Conservation (phyloP, 2,797 vertebrate species). For the Glossophaga mutica region DNA sequence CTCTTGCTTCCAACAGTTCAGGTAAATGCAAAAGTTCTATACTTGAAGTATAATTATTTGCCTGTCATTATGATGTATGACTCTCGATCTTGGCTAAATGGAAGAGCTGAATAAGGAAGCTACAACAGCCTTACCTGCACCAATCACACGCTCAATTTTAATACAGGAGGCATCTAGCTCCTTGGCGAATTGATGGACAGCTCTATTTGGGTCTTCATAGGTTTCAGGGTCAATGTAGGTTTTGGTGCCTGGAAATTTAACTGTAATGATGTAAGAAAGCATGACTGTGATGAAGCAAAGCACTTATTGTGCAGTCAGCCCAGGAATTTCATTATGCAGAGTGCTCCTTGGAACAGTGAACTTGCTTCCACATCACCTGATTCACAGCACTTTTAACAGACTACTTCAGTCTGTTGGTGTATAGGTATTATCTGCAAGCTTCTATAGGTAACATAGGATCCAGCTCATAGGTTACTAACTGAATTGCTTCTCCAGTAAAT, state of each 20-base stretch:
- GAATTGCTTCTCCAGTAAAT: conserved; percentile 71
- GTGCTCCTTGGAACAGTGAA: conserved; percentile 81
- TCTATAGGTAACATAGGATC: conserved; percentile 73
- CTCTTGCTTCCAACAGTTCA: conserved; percentile 77
- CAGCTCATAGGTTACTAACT: conserved; percentile 72
- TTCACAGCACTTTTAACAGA: conserved; percentile 76
- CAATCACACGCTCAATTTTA: conserved; percentile 99
- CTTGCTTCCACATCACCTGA: conserved; percentile 77
- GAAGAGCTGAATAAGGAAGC: conserved; percentile 83
- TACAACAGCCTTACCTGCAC: conserved; percentile 92
- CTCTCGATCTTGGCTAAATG: conserved; percentile 83
- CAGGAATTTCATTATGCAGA: conserved; percentile 86
- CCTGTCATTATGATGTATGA: conserved; percentile 92
- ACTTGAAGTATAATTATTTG: conserved; percentile 90
- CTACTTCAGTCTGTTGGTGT: conserved; percentile 74
- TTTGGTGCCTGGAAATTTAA: conserved; percentile 99
- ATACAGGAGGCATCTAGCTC: conserved; percentile 99
- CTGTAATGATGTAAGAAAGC: conserved; percentile 99
- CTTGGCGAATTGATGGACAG: conserved; percentile 99
- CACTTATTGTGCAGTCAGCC: conserved; percentile 85
- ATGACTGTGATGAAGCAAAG: conserved; percentile 94
- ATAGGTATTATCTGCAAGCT: conserved; percentile 75
- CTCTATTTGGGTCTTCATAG: conserved; percentile 99
- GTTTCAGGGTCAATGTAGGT: conserved; percentile 99
- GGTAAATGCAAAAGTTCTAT: conserved; percentile 80